Base-by-base conservation (phyloP, 2,797 vertebrate genomes). In the Clarias pachynema region DNA sequence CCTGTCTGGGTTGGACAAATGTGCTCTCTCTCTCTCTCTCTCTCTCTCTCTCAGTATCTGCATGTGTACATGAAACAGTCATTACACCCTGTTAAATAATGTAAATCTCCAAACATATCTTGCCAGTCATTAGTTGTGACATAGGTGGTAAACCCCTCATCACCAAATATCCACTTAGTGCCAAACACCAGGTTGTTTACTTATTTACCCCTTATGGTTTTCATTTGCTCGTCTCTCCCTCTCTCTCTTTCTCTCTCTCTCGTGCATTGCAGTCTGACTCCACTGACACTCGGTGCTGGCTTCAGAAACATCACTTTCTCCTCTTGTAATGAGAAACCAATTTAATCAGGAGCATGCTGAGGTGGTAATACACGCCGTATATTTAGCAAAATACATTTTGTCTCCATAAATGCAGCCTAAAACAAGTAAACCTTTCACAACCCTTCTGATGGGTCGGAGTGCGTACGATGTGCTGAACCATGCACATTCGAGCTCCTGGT, bases 111-210 rank as follows among this genome's bases (percentile, higher is more conserved):
- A 62, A 88, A 84, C 37, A 31, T 80, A 80, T 74, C 80, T 72
- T 87, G 84, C 86, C 87, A 87, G 84, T 89, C 86, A 89, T 90
- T 89, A 89, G 72, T 79, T 84, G 79, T 87, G 89, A 86, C 88
- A 87, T 65, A 85, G 83, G 85, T 85, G 65, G 85, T 86, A 83
- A 85, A 87, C 63, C 66, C 60, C 75, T 89, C 88, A 85, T 88
- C 84, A 82, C 81, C 88, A 79, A 87, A 85, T 86, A 82, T 89
- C 82, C 82, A 90, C 84, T 88, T 89, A 89, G 82, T 90, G 87
- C 87, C 87, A 90, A 68, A 86, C 80, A 78, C 79, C 40, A 78
- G 75, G 7, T 70, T 87, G 88, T 88, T 90, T 88, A 89, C 87
- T 88, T 90, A 88, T 88, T 88, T 85, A 84, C 82, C 82, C 68